Evolutionary conservation across 2,888 invertebrate species (phyloP).

Genomic region (Coleophora deauratella): DNA sequence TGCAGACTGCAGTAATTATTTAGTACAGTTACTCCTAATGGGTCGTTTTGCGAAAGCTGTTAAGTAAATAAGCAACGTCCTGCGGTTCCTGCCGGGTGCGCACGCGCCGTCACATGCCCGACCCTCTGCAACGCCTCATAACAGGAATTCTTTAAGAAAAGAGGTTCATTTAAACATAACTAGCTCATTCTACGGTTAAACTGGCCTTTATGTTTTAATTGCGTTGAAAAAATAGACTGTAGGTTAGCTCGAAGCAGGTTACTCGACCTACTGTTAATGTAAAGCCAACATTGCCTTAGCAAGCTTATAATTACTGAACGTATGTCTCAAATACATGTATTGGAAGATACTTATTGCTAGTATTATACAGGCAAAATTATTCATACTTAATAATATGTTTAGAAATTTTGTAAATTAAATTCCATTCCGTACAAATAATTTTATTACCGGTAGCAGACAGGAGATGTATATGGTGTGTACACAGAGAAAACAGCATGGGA

Average conservation of each 20-base stretch:
- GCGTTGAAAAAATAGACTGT: constrained; percentile 12
- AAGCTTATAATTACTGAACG: no score
- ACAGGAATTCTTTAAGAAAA: constrained; percentile 41
- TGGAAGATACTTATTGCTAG: no score
- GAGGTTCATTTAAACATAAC: constrained; percentile 31
- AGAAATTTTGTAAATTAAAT: no score
- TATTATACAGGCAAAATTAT: no score
- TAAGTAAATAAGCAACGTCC: constrained; percentile 69
- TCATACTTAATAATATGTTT: no score
- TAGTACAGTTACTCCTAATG: constrained; percentile 73
- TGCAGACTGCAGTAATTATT: constrained; percentile 74
- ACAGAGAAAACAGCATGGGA: neutral
- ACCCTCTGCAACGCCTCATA: constrained; percentile 31
- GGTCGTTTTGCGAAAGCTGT: constrained; percentile 72
- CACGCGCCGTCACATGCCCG: constrained; percentile 24
- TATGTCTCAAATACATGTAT: no score
- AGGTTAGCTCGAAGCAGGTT: no score
- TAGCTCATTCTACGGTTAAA: constrained; percentile 24
- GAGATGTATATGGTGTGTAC: no score
- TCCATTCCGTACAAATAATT: no score
- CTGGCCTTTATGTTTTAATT: constrained; percentile 22
- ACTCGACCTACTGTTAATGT: no score
- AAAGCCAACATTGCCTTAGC: no score
- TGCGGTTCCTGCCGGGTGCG: constrained; percentile 57
- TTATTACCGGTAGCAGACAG: no score